Evolutionary conservation across 1,140 invertebrate species (phyloP).

Genomic region (Liolophura sinensis): DNA sequence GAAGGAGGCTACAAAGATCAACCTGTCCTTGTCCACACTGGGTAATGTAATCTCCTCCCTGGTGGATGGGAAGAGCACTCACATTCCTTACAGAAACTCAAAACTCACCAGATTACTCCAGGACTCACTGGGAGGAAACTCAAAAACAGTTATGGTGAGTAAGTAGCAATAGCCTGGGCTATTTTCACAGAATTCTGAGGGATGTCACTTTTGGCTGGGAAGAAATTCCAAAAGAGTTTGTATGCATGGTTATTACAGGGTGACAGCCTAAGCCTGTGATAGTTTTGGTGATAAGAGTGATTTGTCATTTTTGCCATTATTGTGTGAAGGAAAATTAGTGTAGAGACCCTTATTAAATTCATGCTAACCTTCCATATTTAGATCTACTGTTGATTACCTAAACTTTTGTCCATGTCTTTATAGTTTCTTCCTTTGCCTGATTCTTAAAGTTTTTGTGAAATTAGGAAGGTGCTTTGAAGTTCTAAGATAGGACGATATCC

Average conservation of each 20-base stretch:
- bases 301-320: neutral
- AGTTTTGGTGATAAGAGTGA: neutral
- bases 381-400: no score
- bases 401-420: no score
- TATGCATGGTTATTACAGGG: neutral
- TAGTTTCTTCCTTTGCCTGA: no score
- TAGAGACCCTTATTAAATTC: no score
- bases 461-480: no score
- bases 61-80: conserved; percentile 67
- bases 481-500: no score
- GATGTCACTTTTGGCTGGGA: neutral
- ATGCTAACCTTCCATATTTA: no score
- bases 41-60: conserved; percentile 97
- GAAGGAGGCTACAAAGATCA: conserved; percentile 92
- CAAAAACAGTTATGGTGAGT: conserved; percentile 85
- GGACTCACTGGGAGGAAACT: conserved; percentile 90
- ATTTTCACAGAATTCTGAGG: neutral
- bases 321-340: neutral
- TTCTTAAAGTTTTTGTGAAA: no score
- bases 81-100: conserved; percentile 61
- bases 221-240: neutral
- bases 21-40: conserved; percentile 89
- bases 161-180: neutral
- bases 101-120: conserved; percentile 59
- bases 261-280: neutral